These are phyloP conservation scores for Siniperca scherzeri DNA, from an alignment of 2,797 vertebrate species.

Conservation along the genomic window DNA sequence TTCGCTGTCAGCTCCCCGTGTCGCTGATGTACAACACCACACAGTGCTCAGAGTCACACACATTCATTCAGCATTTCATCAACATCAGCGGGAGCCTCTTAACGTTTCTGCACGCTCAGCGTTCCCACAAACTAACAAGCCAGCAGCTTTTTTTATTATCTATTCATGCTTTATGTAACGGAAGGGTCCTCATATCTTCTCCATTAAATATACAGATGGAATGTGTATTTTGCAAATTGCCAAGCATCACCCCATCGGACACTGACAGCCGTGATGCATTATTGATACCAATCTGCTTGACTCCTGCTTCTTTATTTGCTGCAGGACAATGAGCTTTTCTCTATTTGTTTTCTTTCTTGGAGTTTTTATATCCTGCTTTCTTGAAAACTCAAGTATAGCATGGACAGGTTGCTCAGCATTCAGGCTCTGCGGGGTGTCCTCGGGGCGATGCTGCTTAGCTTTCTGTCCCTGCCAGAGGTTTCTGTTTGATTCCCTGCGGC, in stretches of 20 bases:
- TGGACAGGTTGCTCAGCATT: neutral
- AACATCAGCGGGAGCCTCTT: slow-evolving; percentile 19
- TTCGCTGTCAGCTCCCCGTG: neutral
- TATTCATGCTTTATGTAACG: slow-evolving; percentile 47
- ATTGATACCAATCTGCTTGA: slow-evolving; percentile 65
- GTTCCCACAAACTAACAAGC: slow-evolving; percentile 46
- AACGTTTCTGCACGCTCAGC: slow-evolving; percentile 63
- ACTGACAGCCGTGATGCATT: slow-evolving; percentile 62
- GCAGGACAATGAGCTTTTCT: slow-evolving; percentile 18
- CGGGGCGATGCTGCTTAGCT: neutral
- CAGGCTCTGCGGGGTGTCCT: neutral
- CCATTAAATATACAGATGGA: slow-evolving; percentile 65
- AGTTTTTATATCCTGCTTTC: neutral
- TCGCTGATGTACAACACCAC: neutral
- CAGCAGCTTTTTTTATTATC: slow-evolving; percentile 51
- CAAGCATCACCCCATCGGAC: slow-evolving; percentile 39
- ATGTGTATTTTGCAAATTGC: slow-evolving; percentile 63
- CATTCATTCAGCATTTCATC: slow-evolving; percentile 42
- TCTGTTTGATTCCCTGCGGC: slow-evolving; percentile 14
- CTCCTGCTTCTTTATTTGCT: slow-evolving; percentile 56
- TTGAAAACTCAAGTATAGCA: neutral
- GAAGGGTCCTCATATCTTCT: slow-evolving; percentile 10
- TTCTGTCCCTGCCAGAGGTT: neutral
- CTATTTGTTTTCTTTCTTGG: neutral
- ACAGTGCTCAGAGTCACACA: neutral